phyloP scores from a whole-genome alignment of 2,888 invertebrate genomes.

The Heteromyza rotundicornis region DNA sequence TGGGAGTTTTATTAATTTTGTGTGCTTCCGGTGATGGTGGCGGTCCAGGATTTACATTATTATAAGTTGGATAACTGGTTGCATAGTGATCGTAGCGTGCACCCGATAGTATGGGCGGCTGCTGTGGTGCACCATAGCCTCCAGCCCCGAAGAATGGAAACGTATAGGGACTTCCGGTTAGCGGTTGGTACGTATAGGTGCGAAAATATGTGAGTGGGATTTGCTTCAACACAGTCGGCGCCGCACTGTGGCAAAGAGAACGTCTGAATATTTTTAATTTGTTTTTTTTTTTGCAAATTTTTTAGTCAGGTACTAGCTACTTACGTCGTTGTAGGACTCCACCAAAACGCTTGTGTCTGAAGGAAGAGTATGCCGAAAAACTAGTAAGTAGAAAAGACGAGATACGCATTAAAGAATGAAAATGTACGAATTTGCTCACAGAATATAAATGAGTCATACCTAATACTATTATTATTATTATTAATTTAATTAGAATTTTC shows the following conservation, averaged over 20 bases:
- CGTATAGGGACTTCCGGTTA: constrained; percentile 45
- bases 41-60: constrained; percentile 37
- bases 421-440: no score
- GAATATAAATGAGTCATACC: no score
- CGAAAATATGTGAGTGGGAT: constrained; percentile 60
- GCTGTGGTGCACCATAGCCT: constrained; percentile 25
- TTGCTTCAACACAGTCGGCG: constrained; percentile 49
- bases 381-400: constrained; percentile 29
- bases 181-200: constrained; percentile 59
- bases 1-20: constrained; percentile 10
- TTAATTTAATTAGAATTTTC: no score
- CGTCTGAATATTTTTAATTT: not conserved
- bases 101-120: constrained; percentile 43
- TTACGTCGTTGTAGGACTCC: constrained; percentile 49
- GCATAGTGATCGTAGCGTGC: constrained; percentile 45
- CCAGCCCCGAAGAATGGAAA: constrained; percentile 48
- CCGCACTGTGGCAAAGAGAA: constrained; percentile 36
- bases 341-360: constrained; percentile 47
- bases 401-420: no score
- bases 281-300: not conserved
- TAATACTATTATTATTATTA: no score
- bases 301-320: constrained; percentile 27
- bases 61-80: constrained; percentile 41
- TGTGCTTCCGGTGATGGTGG: constrained; percentile 29
- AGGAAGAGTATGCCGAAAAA: constrained; percentile 25